Conservation (phyloP, 2,113 vertebrate species). For the Xenopus tropicalis region UCB_Xtro_10.0 CM004451.2:83020001-83020500, state of each 20-base stretch:
- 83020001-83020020: conserved; percentile 83
- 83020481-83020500: too few species aligned
- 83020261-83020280: conserved; percentile 70
- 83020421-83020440: too few species aligned
- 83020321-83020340: conserved; percentile 52
- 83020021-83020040: conserved; percentile 75
- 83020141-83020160: conserved; percentile 68
- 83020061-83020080: conserved; percentile 71
- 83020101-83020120: conserved; percentile 63
- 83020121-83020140: conserved; percentile 69
- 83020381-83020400: too few species aligned
- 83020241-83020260: conserved; percentile 37
- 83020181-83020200: conserved; percentile 70
- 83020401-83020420: too few species aligned
- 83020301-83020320: conserved; percentile 60
- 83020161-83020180: conserved; percentile 42
- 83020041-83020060: conserved; percentile 70
- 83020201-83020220: conserved; percentile 71
- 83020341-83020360: background rate
- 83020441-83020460: too few species aligned
- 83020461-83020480: too few species aligned
- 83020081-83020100: conserved; percentile 69
- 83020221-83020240: conserved; percentile 64
- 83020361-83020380: too few species aligned
- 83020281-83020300: conserved; percentile 76